Evolutionary conservation across 2,797 vertebrate species (phyloP).

Genomic region (Crocidura indochinensis): DNA sequence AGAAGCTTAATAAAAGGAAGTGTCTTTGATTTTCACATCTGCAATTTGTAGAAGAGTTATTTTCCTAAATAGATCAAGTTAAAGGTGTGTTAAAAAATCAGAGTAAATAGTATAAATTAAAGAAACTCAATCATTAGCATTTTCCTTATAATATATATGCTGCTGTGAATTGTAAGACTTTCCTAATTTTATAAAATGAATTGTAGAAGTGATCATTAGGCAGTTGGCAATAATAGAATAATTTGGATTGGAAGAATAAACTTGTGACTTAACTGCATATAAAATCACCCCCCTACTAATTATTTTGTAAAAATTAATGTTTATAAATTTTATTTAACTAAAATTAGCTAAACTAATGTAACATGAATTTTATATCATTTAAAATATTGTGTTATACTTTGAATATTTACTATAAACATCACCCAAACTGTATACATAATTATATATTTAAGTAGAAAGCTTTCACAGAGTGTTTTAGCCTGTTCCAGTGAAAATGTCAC

Average conservation of each 20-base stretch:
- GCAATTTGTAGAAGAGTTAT: not conserved
- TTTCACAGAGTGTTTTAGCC: not conserved
- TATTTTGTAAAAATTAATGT: not conserved
- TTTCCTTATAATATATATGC: not conserved
- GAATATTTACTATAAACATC: not conserved
- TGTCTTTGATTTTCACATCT: not conserved
- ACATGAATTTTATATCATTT: not conserved
- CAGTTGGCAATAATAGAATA: not conserved
- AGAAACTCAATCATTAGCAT: no score
- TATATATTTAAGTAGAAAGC: not conserved
- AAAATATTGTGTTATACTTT: constrained; percentile 10
- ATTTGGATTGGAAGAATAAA: constrained; percentile 1
- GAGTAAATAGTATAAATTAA: no score
- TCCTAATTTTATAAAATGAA: not conserved
- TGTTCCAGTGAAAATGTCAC: not conserved
- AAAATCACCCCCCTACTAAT: not conserved
- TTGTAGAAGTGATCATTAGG: not conserved
- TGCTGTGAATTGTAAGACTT: not conserved
- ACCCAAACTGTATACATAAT: not conserved
- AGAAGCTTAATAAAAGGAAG: not conserved
- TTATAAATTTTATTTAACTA: not conserved
- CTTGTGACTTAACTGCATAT: not conserved
- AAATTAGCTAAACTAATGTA: not conserved
- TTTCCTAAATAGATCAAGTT: not conserved
- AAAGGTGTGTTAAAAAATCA: not conserved